Evolutionary conservation across 2,888 invertebrate species (phyloP), one percentile per base, ranked within the genome.

Genomic region (Habrosyne pyritoides): DNA sequence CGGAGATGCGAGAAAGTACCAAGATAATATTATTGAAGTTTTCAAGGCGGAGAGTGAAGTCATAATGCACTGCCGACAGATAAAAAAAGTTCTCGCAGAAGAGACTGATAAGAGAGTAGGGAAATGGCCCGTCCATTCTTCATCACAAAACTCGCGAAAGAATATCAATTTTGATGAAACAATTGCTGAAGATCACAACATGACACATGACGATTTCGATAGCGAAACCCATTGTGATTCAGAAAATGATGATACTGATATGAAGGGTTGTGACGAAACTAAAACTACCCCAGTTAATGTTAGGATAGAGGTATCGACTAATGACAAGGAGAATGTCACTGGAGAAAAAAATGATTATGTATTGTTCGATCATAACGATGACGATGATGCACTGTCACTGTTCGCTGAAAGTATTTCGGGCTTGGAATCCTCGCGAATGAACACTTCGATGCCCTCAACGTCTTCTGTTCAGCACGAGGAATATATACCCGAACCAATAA

Each of bases 351-450:
- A 24, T 18, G 56, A 55, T 5, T 63, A 67, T 33, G 33, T 36
- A 1, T 33, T 65, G 0, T 65, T 61, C 18, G 77, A 78, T 2
- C 59, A 71, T 21, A 66, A 72, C 26, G 88, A 89, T 12, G 89
- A 87, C 33, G 87, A 88, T 14, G 91, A 91, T 51, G 79, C 88
- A 0, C 62, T 91, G 14, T 91, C 91, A 10, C 53, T 92, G 2
- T 91, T 70, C 60, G 91, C 91, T 12, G 90, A 88, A 66, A 91
- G 91, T 60, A 70, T 91, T n/a, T 81, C 83, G 0, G 84, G 77
- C 2, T 69, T 86, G n/a, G 91, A 89, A 52, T 74, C 84, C 2
- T 71, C 72, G 12, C 71, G 64, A 56, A 60, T 59, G 2, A 78
- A 69, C 42, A 70, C 64, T 54, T 65, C 75, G 1, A 50, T 57